These are phyloP conservation scores for Macquaria australasica DNA, from an alignment of 2,113 vertebrate genomes.

Conservation along the genomic window DNA sequence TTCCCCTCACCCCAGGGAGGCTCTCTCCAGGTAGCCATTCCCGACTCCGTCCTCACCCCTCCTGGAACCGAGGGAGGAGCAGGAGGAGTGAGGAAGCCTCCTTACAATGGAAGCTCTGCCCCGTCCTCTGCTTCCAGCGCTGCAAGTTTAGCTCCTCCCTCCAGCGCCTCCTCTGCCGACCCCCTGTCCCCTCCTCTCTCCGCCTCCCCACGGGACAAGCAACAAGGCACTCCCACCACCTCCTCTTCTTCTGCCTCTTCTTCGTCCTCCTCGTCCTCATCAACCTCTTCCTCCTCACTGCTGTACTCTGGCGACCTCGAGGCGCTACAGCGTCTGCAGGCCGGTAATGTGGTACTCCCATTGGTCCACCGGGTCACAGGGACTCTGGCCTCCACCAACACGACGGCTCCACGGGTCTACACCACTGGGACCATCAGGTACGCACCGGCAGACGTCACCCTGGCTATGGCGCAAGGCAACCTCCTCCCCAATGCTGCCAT, in stretches of 20 bases:
- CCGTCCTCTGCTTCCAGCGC: constrained; percentile 81
- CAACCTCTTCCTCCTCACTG: constrained; percentile 91
- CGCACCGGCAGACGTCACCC: constrained; percentile 96
- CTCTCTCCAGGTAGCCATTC: constrained; percentile 93
- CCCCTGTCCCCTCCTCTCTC: constrained; percentile 97
- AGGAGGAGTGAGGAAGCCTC: constrained; percentile 89
- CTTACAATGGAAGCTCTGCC: constrained; percentile 84
- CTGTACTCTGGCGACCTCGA: constrained; percentile 97
- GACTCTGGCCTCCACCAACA: constrained; percentile 92
- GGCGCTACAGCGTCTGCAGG: constrained; percentile 96
- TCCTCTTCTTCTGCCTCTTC: constrained; percentile 88
- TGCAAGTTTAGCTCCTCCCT: constrained; percentile 87
- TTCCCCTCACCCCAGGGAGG: constrained; percentile 93
- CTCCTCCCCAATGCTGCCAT: constrained; percentile 94
- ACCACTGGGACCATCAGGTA: constrained; percentile 99
- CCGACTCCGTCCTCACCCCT: constrained; percentile 97
- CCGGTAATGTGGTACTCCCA: constrained; percentile 96
- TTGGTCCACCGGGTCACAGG: constrained; percentile 96
- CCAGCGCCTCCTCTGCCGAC: constrained; percentile 91
- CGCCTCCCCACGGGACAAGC: constrained; percentile 97
- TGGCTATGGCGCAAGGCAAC: constrained; percentile 95
- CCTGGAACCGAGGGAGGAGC: constrained; percentile 92
- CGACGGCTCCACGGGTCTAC: constrained; percentile 95
- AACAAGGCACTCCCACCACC: constrained; percentile 89
- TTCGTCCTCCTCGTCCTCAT: constrained; percentile 86